A percentile compares a stretch with the other conserved stretches of the same genome.
phyloP scores from a whole-genome alignment of 1,140 invertebrate genomes.

The Mactra quadrangularis region DNA sequence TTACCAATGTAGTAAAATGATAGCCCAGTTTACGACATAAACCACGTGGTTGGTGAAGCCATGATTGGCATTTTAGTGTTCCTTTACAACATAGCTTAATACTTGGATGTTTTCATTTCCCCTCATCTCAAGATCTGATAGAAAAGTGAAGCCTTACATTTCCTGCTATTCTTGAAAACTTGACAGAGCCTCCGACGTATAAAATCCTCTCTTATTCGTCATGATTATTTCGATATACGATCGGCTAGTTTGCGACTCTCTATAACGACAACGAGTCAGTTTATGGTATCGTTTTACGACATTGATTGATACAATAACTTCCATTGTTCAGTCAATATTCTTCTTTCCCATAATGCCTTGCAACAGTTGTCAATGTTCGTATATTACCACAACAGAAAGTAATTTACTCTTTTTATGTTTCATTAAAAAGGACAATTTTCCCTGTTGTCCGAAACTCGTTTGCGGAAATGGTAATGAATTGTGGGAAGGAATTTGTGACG shows the following conservation, averaged over 20 bases:
- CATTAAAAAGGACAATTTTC: background rate
- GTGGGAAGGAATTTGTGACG: too few relatives aligned
- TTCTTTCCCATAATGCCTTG: background rate
- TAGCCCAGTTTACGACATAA: too few relatives aligned
- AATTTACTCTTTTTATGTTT: background rate
- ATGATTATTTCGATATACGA: constrained; percentile 41
- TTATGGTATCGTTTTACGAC: constrained; percentile 51
- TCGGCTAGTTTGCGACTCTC: constrained; percentile 45
- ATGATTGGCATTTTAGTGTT: constrained; percentile 27
- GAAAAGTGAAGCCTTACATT: constrained; percentile 19
- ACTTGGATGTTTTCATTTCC: constrained; percentile 25
- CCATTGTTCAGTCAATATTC: constrained; percentile 40
- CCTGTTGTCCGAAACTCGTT: background rate
- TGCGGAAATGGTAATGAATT: background rate
- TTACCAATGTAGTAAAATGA: too few relatives aligned
- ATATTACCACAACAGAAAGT: background rate
- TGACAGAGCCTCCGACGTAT: constrained; percentile 5
- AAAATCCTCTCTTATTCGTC: constrained; percentile 27
- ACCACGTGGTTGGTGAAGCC: too few relatives aligned
- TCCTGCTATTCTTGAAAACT: constrained; percentile 3
- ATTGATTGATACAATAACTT: constrained; percentile 36
- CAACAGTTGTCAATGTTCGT: background rate
- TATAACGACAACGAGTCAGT: constrained; percentile 45
- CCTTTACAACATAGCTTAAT: constrained; percentile 24
- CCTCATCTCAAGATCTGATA: constrained; percentile 10